Evolutionary conservation across 2,888 invertebrate species (phyloP).

Genomic region (Drosophila sordidula): DNA sequence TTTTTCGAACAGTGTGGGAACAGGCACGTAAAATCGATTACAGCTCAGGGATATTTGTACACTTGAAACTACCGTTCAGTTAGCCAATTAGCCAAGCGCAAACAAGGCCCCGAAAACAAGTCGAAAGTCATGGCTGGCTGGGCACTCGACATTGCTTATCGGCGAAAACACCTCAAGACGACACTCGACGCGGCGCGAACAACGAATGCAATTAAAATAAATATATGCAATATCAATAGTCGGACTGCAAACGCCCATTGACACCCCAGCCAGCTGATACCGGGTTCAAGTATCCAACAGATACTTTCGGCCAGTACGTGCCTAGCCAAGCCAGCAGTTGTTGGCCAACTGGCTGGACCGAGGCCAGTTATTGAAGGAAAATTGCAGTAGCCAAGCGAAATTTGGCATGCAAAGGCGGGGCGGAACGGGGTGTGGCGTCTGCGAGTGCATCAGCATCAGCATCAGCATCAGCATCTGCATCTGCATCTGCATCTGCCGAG

Average conservation of each 20-base stretch:
- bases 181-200: constrained; percentile 29
- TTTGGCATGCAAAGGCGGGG: constrained; percentile 54
- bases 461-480: background rate
- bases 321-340: constrained; percentile 40
- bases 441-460: constrained; percentile 13
- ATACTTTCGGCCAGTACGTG: constrained; percentile 71
- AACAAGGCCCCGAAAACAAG: constrained; percentile 25
- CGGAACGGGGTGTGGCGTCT: constrained; percentile 2
- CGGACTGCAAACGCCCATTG: constrained; percentile 33
- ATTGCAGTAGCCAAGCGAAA: constrained; percentile 59
- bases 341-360: constrained; percentile 24
- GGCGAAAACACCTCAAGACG: constrained; percentile 27
- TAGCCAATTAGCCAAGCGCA: constrained; percentile 56
- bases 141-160: constrained; percentile 28
- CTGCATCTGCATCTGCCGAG: constrained; percentile 8
- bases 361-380: constrained; percentile 69
- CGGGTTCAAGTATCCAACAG: constrained; percentile 46
- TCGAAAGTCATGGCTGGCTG: constrained; percentile 11
- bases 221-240: constrained; percentile 62
- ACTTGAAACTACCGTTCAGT: constrained; percentile 20
- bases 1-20: background rate
- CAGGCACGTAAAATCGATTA: background rate
- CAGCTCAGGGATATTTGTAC: background rate
- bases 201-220: constrained; percentile 73
- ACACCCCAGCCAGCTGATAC: constrained; percentile 49